Percentiles rank a stretch among this genome's conserved stretches.
Conservation (phyloP, 2,797 vertebrate genomes). For the Taeniopygia guttata region DNA sequence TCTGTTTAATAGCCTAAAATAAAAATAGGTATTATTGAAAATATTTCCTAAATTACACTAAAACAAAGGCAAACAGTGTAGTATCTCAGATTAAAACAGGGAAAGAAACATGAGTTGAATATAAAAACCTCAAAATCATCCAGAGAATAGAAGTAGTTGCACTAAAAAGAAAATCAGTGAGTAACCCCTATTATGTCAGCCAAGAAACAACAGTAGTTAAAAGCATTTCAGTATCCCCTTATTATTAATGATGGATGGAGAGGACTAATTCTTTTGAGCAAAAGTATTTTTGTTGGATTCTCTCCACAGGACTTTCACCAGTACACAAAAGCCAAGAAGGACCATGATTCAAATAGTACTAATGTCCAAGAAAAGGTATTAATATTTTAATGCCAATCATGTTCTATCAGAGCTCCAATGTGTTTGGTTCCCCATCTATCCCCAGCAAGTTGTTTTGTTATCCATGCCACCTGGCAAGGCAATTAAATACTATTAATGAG, state of each 20-base stretch:
- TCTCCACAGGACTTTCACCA: background rate
- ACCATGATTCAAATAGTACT: background rate
- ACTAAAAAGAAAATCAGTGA: background rate
- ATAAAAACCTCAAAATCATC: background rate
- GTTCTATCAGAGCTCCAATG: background rate
- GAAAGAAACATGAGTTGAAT: background rate
- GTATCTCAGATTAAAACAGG: background rate
- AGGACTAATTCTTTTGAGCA: background rate
- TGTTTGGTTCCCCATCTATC: background rate
- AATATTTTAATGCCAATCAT: background rate
- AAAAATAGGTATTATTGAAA: background rate
- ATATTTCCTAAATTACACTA: background rate
- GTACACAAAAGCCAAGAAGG: background rate
- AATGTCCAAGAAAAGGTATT: background rate
- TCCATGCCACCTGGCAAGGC: background rate
- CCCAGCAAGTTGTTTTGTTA: background rate
- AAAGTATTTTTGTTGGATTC: background rate
- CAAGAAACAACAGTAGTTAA: background rate
- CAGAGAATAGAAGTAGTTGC: background rate
- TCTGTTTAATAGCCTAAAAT: slow-evolving; percentile 94
- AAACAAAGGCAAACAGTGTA: background rate
- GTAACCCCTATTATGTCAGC: background rate
- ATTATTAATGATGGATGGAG: background rate
- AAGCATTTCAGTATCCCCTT: background rate
- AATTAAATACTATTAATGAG: background rate